Evolutionary conservation across 2,113 vertebrate species (phyloP).

Genomic region (Rhinolophus sinicus): DNA sequence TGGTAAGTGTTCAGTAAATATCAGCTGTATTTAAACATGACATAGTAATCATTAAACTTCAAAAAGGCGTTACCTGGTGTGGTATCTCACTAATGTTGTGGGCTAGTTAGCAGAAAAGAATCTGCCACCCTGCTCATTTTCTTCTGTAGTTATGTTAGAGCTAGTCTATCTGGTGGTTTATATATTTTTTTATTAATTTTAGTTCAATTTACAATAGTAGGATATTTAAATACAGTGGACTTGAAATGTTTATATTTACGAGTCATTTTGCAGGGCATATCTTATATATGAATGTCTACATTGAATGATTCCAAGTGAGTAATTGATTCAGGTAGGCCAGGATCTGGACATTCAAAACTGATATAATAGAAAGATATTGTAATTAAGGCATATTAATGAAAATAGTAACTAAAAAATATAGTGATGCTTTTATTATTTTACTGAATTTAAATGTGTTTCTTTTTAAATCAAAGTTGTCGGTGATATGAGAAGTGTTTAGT

Average conservation of each 20-base stretch:
- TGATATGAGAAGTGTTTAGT: neutral
- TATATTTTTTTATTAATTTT: conserved; percentile 50
- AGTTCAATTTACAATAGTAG: conserved; percentile 41
- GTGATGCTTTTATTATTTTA: conserved; percentile 4
- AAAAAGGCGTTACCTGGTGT: conserved; percentile 13
- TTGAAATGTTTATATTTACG: conserved; percentile 1
- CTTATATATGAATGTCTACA: neutral
- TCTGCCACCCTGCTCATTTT: neutral
- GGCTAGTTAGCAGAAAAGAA: neutral
- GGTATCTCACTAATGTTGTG: neutral
- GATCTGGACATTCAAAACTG: neutral
- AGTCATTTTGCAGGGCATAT: conserved; percentile 7
- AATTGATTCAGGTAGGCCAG: neutral
- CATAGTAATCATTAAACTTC: neutral
- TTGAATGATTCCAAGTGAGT: conserved; percentile 24
- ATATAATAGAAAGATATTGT: neutral
- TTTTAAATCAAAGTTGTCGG: conserved; percentile 20
- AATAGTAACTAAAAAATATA: conserved; percentile 9
- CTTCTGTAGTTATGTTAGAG: conserved; percentile 2
- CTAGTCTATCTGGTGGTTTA: neutral
- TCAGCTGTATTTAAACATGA: conserved; percentile 5
- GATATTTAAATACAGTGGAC: conserved; percentile 10
- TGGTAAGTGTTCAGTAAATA: conserved; percentile 20
- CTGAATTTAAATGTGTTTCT: conserved; percentile 1
- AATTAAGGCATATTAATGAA: conserved; percentile 27